phyloP scores from a whole-genome alignment of 2,888 invertebrate species.

The Conchocele bisecta region DNA sequence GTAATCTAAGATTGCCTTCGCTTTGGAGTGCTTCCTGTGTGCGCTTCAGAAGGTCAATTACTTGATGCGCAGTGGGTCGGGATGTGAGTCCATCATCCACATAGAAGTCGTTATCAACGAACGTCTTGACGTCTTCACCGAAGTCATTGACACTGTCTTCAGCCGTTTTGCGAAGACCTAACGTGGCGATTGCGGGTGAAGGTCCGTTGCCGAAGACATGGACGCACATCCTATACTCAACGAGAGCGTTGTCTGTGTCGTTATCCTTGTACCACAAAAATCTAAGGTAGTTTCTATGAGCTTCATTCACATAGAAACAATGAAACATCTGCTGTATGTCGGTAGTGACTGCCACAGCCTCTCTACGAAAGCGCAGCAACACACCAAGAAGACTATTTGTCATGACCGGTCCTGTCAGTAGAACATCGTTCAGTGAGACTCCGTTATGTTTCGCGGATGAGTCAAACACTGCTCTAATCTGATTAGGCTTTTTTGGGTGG shows the following conservation, averaged over 20 bases:
- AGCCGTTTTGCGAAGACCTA: constrained; percentile 38
- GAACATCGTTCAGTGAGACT: constrained; percentile 31
- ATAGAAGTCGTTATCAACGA: constrained; percentile 54
- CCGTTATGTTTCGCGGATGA: constrained; percentile 27
- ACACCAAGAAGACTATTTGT: constrained; percentile 39
- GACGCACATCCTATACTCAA: constrained; percentile 56
- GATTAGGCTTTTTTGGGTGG: constrained; percentile 33
- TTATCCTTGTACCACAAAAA: constrained; percentile 59
- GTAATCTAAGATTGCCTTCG: constrained; percentile 42
- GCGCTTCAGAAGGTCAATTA: constrained; percentile 38
- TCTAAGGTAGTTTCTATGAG: constrained; percentile 47
- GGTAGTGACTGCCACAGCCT: constrained; percentile 23
- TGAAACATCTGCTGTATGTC: constrained; percentile 18
- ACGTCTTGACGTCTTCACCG: constrained; percentile 34
- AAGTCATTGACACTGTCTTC: neutral
- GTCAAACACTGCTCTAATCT: constrained; percentile 39
- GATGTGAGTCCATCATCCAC: constrained; percentile 59
- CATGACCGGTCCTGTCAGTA: constrained; percentile 38
- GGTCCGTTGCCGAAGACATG: constrained; percentile 62
- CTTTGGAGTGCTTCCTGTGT: constrained; percentile 39
- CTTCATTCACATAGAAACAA: constrained; percentile 35
- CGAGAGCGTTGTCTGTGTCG: constrained; percentile 29
- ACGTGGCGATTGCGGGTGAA: constrained; percentile 56
- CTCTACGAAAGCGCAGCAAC: constrained; percentile 29
- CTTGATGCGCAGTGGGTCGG: constrained; percentile 18